Percentiles rank a stretch among this genome's conserved stretches.
These are phyloP conservation scores for Parauchenoglanis punctatus DNA, from an alignment of 2,797 vertebrate genomes.

Conservation along the genomic window DNA sequence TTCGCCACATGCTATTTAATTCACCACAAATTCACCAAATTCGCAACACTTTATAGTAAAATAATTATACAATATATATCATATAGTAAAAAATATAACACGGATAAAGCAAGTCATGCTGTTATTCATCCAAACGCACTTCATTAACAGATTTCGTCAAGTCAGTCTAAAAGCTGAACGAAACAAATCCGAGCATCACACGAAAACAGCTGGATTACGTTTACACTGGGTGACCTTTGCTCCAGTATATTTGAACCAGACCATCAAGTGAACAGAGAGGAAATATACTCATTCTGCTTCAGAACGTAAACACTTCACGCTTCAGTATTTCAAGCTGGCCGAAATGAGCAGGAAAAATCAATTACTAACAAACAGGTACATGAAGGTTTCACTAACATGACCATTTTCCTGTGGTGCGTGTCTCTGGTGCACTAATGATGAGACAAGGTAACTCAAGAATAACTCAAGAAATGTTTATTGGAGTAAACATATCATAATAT, in stretches of 20 bases:
- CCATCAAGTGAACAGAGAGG: not conserved
- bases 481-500: constrained; percentile 55
- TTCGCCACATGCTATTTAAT: not conserved
- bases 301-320: not conserved
- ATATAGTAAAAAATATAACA: not conserved
- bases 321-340: not conserved
- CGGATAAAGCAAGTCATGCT: not conserved
- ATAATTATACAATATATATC: not conserved
- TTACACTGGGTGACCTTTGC: constrained; percentile 26
- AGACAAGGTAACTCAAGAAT: not conserved
- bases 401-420: not conserved
- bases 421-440: not conserved
- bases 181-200: constrained; percentile 24
- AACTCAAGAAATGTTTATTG: constrained; percentile 49
- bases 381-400: not conserved
- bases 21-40: no score
- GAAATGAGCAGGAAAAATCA: not conserved
- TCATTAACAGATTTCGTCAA: not conserved
- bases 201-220: constrained; percentile 27
- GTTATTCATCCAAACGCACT: not conserved
- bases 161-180: not conserved
- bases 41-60: no score
- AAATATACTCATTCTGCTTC: not conserved
- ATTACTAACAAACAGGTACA: not conserved
- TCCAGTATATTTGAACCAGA: constrained; percentile 41